Evolutionary conservation across 1,140 invertebrate species (phyloP), one percentile per base, ranked within the genome.

Genomic region (Drosophila simulans): DNA sequence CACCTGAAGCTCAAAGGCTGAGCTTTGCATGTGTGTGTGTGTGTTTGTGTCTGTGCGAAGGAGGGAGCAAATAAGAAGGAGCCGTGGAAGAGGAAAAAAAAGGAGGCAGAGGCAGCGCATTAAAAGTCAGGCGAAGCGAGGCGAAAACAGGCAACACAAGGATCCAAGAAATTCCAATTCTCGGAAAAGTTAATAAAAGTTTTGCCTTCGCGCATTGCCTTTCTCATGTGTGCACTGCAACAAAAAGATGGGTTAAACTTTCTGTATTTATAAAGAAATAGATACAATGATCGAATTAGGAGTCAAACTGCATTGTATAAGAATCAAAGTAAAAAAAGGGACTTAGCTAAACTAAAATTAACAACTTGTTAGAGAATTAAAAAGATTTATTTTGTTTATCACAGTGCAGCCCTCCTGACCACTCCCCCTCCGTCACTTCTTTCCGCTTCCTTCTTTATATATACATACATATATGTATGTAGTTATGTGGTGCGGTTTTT

Each of bases 101-200:
- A 31, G 17, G 11, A n/a, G 60, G 11, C 17, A 25, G 31, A 42
- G 62, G 57, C 12, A 62, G 40, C 69, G 77, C 75, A 83, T 86
- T 88, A 88, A 86, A 79, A 83, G 84, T 86, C 83, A 86, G 83
- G 62, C 84, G 79, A 83, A 79, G 83, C 83, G 76, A 86, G 75
- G 75, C 83, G 79, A 85, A 84, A 86, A 80, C 77, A 85, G 82
- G 82, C 83, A 86, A 85, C 49, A 70, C 40, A 70, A 86, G 83
- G 83, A 86, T 86, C 83, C 83, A 86, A 86, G 83, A 86, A 86
- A 86, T 86, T 88, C 79, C 83, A 83, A 79, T 86, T 86, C 83
- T 86, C 65, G 84, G 83, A 86, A 86, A 86, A 86, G 83, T 88
- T 86, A 88, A 86, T 86, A 86, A 86, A 86, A 86, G 83, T 86